These are phyloP conservation scores for Heliconius melpomene DNA, from an alignment of 1,140 invertebrate species.

Conservation along the genomic window DNA sequence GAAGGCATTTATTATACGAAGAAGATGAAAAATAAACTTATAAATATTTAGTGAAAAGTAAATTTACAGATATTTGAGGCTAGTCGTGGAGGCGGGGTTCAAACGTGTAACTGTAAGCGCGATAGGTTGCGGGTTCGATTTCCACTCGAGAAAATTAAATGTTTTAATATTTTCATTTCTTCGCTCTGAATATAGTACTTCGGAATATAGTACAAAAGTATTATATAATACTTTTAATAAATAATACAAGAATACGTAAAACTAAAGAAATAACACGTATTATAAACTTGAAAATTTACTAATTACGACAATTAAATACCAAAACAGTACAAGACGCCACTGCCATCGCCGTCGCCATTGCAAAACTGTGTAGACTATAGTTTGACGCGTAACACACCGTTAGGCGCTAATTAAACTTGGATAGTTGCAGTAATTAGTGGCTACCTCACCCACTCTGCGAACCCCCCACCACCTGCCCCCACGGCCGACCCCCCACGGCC, in stretches of 20 bases:
- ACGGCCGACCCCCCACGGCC: neutral
- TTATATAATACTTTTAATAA: too few relatives aligned
- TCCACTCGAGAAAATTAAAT: too few relatives aligned
- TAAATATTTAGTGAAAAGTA: neutral
- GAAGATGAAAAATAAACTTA: conserved; percentile 1
- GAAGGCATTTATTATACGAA: neutral
- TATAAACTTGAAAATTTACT: too few relatives aligned
- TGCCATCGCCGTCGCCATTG: neutral
- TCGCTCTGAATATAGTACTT: too few relatives aligned
- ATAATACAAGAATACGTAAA: too few relatives aligned
- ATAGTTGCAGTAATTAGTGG: conserved; percentile 50
- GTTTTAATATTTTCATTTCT: too few relatives aligned
- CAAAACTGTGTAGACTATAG: conserved; percentile 19
- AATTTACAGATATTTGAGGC: too few relatives aligned
- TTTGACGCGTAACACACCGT: conserved; percentile 24
- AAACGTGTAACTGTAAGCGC: too few relatives aligned
- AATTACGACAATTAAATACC: conserved; percentile 7
- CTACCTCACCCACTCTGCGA: neutral
- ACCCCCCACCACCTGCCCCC: conserved; percentile 8
- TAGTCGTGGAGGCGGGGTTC: too few relatives aligned
- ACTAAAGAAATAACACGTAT: too few relatives aligned
- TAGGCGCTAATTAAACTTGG: conserved; percentile 43
- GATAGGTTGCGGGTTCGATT: too few relatives aligned
- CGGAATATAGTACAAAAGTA: too few relatives aligned
- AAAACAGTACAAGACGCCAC: neutral